A percentile compares a stretch with the other conserved stretches of the same genome.
Evolutionary conservation across 2,888 invertebrate genomes (phyloP).

Genomic region (Arge pagana): DNA sequence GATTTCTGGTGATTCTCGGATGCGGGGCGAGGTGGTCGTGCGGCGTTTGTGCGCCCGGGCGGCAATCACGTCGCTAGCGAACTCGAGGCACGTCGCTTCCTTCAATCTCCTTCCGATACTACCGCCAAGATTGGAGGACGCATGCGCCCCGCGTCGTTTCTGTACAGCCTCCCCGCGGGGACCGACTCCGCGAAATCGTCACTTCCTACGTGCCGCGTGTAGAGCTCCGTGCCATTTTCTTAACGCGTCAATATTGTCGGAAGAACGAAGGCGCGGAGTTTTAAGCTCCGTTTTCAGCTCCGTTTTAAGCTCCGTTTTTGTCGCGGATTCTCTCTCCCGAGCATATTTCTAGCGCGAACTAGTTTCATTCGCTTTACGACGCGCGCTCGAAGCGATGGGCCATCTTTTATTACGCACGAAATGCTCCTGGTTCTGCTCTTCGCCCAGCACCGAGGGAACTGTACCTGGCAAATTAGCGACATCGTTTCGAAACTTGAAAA

Average conservation of each 20-base stretch:
- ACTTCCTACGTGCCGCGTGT: constrained; percentile 1
- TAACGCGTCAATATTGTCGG: constrained; percentile 34
- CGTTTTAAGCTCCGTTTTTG: no score
- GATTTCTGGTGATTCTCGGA: constrained; percentile 22
- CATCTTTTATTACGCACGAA: constrained; percentile 4
- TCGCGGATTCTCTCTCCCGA: no score
- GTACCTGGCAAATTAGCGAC: constrained; percentile 19
- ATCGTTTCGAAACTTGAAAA: constrained; percentile 11
- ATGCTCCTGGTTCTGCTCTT: background rate
- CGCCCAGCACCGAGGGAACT: background rate
- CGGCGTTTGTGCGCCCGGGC: constrained; percentile 18
- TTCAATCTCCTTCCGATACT: constrained; percentile 15
- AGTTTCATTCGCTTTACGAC: constrained; percentile 10
- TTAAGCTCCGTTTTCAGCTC: no score
- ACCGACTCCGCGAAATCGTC: constrained; percentile 15
- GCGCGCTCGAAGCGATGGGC: background rate
- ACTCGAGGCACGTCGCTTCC: constrained; percentile 19
- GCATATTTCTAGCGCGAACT: background rate
- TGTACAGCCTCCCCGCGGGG: constrained; percentile 15
- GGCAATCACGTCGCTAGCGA: constrained; percentile 18
- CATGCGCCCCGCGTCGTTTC: constrained; percentile 6
- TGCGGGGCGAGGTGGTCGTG: constrained; percentile 19
- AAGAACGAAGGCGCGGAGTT: no score
- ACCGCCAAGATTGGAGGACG: constrained; percentile 9
- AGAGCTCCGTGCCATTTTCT: constrained; percentile 9